These are phyloP conservation scores for Lacerta agilis DNA, from an alignment of 2,797 vertebrate species.

Conservation along the genomic window DNA sequence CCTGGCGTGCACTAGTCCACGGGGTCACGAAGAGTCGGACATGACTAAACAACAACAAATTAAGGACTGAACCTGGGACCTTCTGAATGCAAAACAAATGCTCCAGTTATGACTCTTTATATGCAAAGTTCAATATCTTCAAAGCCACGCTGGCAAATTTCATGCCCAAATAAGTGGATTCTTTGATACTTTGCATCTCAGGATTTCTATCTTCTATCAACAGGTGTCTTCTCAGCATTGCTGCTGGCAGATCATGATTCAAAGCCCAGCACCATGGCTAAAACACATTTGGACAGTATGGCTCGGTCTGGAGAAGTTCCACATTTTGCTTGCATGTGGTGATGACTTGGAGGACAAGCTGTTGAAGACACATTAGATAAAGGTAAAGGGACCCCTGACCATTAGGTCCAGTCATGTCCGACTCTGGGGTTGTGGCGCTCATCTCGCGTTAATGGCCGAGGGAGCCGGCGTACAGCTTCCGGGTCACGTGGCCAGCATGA, in stretches of 20 bases:
- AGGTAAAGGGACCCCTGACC: neutral
- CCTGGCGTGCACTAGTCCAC: too few species aligned
- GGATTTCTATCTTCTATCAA: neutral
- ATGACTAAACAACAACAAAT: too few species aligned
- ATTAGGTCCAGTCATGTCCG: too few species aligned
- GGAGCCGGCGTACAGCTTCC: too few species aligned
- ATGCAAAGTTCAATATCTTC: neutral
- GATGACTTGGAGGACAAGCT: constrained; percentile 46
- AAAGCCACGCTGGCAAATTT: neutral
- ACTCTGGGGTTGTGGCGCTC: too few species aligned
- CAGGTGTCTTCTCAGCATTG: neutral
- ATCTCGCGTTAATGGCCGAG: too few species aligned
- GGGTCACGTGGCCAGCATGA: too few species aligned
- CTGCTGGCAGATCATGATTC: neutral
- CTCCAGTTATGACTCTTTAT: neutral
- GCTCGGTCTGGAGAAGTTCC: too few species aligned
- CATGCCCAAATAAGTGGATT: too few species aligned
- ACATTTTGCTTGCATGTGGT: neutral
- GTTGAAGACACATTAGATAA: too few species aligned
- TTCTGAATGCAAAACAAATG: neutral
- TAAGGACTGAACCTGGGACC: neutral
- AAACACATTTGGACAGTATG: neutral
- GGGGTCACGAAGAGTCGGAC: too few species aligned
- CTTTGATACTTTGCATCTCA: neutral
- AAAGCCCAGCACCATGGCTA: neutral